Conservation (phyloP, 2,888 invertebrate genomes). For the Gymnosoma rotundatum region DNA sequence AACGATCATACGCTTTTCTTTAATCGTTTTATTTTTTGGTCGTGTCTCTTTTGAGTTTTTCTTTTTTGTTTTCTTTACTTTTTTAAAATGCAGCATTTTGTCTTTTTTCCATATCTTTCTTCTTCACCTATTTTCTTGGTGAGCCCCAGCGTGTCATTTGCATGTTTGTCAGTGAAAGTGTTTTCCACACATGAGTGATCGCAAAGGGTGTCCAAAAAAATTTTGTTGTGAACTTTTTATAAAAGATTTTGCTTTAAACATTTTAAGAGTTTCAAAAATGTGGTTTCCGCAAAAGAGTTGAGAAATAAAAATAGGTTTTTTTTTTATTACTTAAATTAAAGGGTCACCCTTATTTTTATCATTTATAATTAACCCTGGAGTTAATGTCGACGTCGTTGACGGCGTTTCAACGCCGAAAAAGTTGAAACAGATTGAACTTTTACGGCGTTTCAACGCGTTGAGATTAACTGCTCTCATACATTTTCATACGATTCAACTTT, state of each 20-base stretch:
- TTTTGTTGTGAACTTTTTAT: not conserved
- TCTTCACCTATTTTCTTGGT: constrained; percentile 55
- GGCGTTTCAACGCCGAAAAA: no score
- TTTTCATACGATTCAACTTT: no score
- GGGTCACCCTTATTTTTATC: constrained; percentile 22
- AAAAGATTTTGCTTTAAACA: not conserved
- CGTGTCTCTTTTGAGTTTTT: constrained; percentile 17
- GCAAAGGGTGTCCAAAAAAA: constrained; percentile 34
- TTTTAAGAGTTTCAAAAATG: no score
- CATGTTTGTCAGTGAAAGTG: constrained; percentile 78
- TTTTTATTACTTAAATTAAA: not conserved
- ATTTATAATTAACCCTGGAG: constrained; percentile 20
- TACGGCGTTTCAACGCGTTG: no score
- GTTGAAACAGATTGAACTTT: no score
- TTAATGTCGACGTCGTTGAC: no score
- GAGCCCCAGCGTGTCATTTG: constrained; percentile 68
- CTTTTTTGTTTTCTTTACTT: constrained; percentile 35
- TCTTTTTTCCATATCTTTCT: constrained; percentile 33
- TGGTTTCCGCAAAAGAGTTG: no score
- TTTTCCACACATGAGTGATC: constrained; percentile 76
- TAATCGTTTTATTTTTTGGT: constrained; percentile 39
- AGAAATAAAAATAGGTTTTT: no score
- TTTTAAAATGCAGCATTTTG: not conserved
- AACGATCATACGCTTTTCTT: constrained; percentile 36
- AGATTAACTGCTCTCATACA: no score